Percentiles rank a stretch among this genome's conserved stretches.
phyloP scores from a whole-genome alignment of 2,113 vertebrate genomes.

The Gobius niger region DNA sequence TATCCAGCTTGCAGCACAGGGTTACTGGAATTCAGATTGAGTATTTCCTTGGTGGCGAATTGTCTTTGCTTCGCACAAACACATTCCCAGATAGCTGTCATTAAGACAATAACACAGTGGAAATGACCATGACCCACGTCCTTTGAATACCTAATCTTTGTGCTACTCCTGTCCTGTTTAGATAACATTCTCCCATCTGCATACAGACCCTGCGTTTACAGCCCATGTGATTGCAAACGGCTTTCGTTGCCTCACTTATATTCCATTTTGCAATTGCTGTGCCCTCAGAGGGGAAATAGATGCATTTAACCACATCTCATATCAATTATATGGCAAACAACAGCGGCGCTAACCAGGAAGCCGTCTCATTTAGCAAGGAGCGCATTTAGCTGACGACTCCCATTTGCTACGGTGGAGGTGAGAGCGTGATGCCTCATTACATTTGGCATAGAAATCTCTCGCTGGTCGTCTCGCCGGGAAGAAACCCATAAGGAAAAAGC shows the following conservation, averaged over 20 bases:
- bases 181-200: constrained; percentile 35
- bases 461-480: constrained; percentile 60
- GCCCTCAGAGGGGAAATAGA: constrained; percentile 44
- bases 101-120: constrained; percentile 35
- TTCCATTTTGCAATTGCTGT: constrained; percentile 67
- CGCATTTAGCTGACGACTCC: constrained; percentile 68
- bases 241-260: constrained; percentile 46
- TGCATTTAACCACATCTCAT: constrained; percentile 72
- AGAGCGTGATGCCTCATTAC: constrained; percentile 70
- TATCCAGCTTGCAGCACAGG: too few species aligned
- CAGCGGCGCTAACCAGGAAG: constrained; percentile 62
- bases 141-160: constrained; percentile 13
- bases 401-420: constrained; percentile 72
- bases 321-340: constrained; percentile 72
- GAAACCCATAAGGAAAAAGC: constrained; percentile 40
- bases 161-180: constrained; percentile 24
- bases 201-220: constrained; percentile 29
- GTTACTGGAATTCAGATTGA: constrained; percentile 49
- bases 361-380: constrained; percentile 71
- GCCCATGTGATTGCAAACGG: constrained; percentile 30
- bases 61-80: constrained; percentile 42
- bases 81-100: constrained; percentile 28
- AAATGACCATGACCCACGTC: constrained; percentile 22
- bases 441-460: constrained; percentile 66
- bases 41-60: constrained; percentile 37